phyloP scores from a whole-genome alignment of 2,888 invertebrate genomes.

The Netelia inedita region DNA sequence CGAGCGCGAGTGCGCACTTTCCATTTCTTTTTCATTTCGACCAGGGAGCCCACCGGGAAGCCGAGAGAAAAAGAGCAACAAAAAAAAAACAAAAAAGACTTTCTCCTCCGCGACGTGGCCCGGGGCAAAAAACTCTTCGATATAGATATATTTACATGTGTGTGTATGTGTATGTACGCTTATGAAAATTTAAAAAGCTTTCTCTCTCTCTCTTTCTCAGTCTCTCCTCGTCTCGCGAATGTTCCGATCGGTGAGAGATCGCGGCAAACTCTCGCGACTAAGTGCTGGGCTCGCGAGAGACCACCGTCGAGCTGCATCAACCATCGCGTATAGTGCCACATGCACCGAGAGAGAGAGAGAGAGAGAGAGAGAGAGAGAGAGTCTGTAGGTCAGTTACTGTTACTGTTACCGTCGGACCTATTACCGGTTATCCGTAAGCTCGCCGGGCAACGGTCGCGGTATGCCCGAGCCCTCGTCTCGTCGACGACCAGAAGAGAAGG shows the following conservation, averaged over 20 bases:
- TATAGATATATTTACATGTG: not conserved
- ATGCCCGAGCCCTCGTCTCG: conserved; percentile 64
- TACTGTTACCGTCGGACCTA: conserved; percentile 78
- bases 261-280: not conserved
- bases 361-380: conserved; percentile 20
- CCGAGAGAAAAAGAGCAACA: not conserved
- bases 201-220: not conserved
- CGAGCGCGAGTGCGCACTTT: conserved; percentile 47
- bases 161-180: not conserved
- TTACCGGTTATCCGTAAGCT: conserved; percentile 77
- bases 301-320: conserved; percentile 12
- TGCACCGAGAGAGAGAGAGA: not conserved
- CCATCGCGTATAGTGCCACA: not conserved
- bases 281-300: conserved; percentile 2
- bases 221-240: not conserved
- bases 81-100: conserved; percentile 50
- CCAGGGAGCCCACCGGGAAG: not conserved
- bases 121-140: not conserved
- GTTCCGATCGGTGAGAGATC: not conserved
- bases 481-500: conserved; percentile 11
- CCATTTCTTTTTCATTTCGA: conserved; percentile 37
- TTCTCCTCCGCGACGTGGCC: conserved; percentile 33
- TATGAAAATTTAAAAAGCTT: conserved; percentile 14
- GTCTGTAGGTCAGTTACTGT: conserved; percentile 80
- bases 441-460: conserved; percentile 76